Conservation (phyloP, 2,888 invertebrate species). For the Hetaerina titia region DNA sequence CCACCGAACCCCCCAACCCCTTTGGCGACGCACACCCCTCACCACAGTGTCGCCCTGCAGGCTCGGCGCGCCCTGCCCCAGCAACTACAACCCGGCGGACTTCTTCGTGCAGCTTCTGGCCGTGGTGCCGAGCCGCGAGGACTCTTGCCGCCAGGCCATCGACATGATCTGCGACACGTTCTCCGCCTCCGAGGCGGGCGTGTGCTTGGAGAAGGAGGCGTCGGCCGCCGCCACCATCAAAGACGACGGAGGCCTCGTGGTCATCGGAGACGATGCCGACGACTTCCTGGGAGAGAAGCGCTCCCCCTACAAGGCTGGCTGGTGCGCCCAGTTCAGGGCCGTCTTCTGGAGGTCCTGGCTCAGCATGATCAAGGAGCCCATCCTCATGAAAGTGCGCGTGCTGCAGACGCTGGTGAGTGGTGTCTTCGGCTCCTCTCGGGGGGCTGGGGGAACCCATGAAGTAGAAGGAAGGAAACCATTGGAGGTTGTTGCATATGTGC, state of each 20-base stretch:
- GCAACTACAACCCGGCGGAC: slow-evolving; percentile 96
- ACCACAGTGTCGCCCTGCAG: slow-evolving; percentile 77
- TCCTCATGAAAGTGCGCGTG: slow-evolving; percentile 92
- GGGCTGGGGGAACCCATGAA: too few species aligned
- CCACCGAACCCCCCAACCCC: background rate
- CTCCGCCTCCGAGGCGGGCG: slow-evolving; percentile 82
- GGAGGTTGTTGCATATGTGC: too few species aligned
- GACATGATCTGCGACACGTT: slow-evolving; percentile 89
- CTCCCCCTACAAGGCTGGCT: slow-evolving; percentile 88
- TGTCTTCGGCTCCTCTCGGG: background rate
- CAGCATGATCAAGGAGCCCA: slow-evolving; percentile 92
- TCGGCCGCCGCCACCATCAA: slow-evolving; percentile 58
- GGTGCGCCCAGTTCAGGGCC: slow-evolving; percentile 92
- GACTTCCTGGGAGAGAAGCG: background rate
- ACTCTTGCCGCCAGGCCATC: slow-evolving; percentile 87
- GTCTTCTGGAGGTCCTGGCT: slow-evolving; percentile 95
- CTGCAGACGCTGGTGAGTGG: slow-evolving; percentile 91
- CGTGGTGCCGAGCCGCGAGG: slow-evolving; percentile 90
- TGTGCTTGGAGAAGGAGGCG: slow-evolving; percentile 77
- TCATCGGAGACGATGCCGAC: slow-evolving; percentile 54
- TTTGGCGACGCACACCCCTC: background rate
- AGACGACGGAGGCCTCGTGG: slow-evolving; percentile 22
- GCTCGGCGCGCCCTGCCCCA: slow-evolving; percentile 90
- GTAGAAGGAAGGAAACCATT: too few species aligned
- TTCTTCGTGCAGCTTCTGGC: slow-evolving; percentile 94